Base-by-base conservation (phyloP, 1,140 invertebrate genomes). In the Yoshiicerus persimilis region DNA sequence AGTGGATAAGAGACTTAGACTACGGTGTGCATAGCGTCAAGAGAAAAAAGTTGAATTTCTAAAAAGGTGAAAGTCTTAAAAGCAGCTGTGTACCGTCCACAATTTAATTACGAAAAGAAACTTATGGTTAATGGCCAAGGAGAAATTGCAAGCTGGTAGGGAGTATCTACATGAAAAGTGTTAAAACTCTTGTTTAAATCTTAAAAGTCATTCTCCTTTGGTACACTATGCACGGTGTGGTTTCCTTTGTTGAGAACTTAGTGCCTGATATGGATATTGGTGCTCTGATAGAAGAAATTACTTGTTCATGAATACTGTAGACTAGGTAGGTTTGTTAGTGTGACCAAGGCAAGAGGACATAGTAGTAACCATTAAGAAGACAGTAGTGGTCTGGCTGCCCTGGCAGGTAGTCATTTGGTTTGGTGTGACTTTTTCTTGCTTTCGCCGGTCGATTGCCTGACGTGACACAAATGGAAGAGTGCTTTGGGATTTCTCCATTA, bases 401-500 rank as follows among this genome's bases (percentile, higher is more conserved):
- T 70, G 64, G 64, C 64, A 70, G 64, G 64, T 70, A 70, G 64
- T 70, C 64, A 70, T 70, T 70, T 70, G 27, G 27, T 56, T 30
- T 30, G 66, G 75, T 80, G 75, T 80, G 75, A 80, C 75, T 80
- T 80, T 80, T 80, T 36, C 75, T 34, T 38, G 6, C 32, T 34
- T 13, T 80, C 27, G 32, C 27, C 64, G 64, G 16, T 80, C 75
- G 75, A 80, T 80, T n/a, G 75, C 30, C 66, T 80, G 75, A 80
- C 75, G 30, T 80, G 75, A 80, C 75, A 38, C 30, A 80, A 80
- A 80, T 80, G 75, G 75, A 80, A 80, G 75, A 36, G 32, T 32
- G 75, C 75, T 34, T 80, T 80, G 75, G 75, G 75, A 80, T 80
- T 80, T 80, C 75, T 80, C 75, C 75, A 80, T 80, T 80, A 80